Evolutionary conservation across 1,140 invertebrate species (phyloP).

Genomic region (Cherax quadricarinatus): DNA sequence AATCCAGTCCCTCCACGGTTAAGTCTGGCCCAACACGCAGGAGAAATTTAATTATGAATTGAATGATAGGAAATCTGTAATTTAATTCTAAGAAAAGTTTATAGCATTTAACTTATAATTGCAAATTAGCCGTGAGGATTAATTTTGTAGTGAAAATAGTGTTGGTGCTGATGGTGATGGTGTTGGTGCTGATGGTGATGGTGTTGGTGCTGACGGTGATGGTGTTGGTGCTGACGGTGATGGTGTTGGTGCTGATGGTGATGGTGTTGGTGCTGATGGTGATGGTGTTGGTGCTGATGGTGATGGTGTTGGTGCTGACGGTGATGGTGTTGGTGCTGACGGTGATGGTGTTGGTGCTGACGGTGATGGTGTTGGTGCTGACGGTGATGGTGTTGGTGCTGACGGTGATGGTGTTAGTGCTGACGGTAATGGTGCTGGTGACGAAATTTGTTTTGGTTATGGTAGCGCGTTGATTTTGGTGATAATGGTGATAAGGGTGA

Average conservation of each 20-base stretch:
- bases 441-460: too few species aligned
- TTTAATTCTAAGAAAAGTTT: too few species aligned
- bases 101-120: too few species aligned
- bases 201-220: not conserved
- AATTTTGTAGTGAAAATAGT: not conserved
- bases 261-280: not conserved
- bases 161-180: not conserved
- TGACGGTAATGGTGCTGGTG: too few species aligned
- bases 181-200: not conserved
- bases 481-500: too few species aligned
- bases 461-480: too few species aligned
- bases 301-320: not conserved
- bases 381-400: not conserved
- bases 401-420: not conserved
- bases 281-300: not conserved
- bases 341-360: not conserved
- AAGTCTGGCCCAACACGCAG: too few species aligned
- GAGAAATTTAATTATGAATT: too few species aligned
- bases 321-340: too few species aligned
- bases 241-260: not conserved
- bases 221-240: not conserved
- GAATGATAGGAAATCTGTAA: too few species aligned
- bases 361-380: not conserved
- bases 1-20: too few species aligned
- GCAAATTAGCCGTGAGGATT: too few species aligned